Conservation (phyloP, 53 echinoderm and acorn worm species). For the Paelopatides confundens region DNA sequence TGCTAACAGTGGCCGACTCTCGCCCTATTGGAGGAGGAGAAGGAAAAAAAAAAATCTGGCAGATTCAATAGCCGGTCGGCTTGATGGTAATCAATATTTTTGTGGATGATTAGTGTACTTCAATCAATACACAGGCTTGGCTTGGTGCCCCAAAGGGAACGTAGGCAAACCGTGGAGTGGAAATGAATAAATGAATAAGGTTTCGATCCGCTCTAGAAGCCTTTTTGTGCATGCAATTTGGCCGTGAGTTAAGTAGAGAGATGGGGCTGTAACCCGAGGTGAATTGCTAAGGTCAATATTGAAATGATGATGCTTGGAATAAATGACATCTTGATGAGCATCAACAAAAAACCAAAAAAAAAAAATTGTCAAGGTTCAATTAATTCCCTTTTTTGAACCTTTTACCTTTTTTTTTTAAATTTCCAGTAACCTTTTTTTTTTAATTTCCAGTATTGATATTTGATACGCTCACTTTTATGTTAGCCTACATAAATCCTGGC, state of each 20-base stretch:
- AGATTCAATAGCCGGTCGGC: conserved; percentile 26
- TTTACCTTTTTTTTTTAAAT: too few species aligned
- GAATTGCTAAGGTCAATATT: neutral
- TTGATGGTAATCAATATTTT: conserved; percentile 38
- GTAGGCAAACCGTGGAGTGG: conserved; percentile 7
- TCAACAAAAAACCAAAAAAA: too few species aligned
- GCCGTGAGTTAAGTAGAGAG: neutral
- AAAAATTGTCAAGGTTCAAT: too few species aligned
- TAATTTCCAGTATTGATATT: too few species aligned
- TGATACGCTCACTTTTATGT: too few species aligned
- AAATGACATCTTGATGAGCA: too few species aligned
- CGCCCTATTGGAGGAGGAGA: neutral
- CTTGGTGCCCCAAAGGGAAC: conserved; percentile 42
- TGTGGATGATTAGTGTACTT: conserved; percentile 39
- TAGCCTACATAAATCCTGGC: too few species aligned
- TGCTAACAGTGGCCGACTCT: neutral
- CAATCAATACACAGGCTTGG: conserved; percentile 28
- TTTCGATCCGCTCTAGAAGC: neutral
- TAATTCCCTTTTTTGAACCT: too few species aligned
- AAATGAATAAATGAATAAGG: conserved; percentile 46
- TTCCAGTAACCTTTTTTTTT: too few species aligned
- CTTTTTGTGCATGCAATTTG: neutral
- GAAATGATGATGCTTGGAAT: too few species aligned
- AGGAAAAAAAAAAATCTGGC: neutral
- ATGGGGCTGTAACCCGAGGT: neutral